A percentile compares a stretch with the other conserved stretches of the same genome.
These are phyloP conservation scores for Parapristionchus giblindavisi DNA, from an alignment of 2,888 invertebrate genomes.

Conservation along the genomic window DNA sequence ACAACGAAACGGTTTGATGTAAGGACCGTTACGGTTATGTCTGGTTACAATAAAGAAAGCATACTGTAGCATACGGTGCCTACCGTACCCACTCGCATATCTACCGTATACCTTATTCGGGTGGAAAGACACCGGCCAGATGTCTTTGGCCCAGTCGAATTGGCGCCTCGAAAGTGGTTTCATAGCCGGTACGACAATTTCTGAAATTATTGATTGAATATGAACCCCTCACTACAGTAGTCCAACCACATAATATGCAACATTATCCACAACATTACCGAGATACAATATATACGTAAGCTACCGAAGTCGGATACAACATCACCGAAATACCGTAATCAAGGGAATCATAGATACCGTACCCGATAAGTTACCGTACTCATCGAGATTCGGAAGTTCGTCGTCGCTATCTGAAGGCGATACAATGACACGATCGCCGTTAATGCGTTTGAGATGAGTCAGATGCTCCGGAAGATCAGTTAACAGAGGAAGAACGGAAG, in stretches of 20 bases:
- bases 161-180: slow-evolving; percentile 31
- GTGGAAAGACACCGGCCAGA: slow-evolving; percentile 30
- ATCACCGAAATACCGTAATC: neutral
- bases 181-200: slow-evolving; percentile 1
- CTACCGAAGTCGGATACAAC: too few relatives aligned
- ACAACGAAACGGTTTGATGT: too few relatives aligned
- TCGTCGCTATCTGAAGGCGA: slow-evolving; percentile 5
- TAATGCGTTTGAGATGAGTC: slow-evolving; percentile 28
- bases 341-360: neutral
- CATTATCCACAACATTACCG: too few relatives aligned
- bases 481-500: slow-evolving; percentile 21
- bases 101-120: slow-evolving; percentile 35
- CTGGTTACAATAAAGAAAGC: too few relatives aligned
- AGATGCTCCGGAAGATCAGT: slow-evolving; percentile 29
- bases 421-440: slow-evolving; percentile 19
- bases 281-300: too few relatives aligned
- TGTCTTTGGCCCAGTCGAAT: slow-evolving; percentile 35
- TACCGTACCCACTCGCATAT: too few relatives aligned
- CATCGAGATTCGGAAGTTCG: slow-evolving; percentile 25
- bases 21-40: too few relatives aligned
- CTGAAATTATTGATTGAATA: too few relatives aligned
- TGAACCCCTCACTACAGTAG: too few relatives aligned
- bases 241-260: too few relatives aligned
- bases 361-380: slow-evolving; percentile 32
- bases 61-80: too few relatives aligned